Percentiles rank a stretch among this genome's conserved stretches.
Evolutionary conservation across 1,140 invertebrate genomes (phyloP).

Genomic region (Vanessa tameamea): DNA sequence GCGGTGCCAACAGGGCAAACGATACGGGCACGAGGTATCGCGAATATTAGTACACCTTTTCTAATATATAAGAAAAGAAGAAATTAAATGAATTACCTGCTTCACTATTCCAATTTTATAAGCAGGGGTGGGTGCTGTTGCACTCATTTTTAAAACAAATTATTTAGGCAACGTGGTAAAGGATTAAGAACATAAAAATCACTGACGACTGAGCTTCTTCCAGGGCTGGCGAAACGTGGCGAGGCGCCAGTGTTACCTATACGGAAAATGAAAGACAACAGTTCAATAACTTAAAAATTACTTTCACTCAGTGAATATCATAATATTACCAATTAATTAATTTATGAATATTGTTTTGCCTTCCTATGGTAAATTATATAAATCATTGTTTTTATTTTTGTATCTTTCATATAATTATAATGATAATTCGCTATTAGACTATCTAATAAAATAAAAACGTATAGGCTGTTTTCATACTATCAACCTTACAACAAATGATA

Average conservation of each 20-base stretch:
- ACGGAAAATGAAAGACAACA: slow-evolving; percentile 35
- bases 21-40: slow-evolving; percentile 65
- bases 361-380: background rate
- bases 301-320: background rate
- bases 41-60: slow-evolving; percentile 26
- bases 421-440: too few relatives aligned
- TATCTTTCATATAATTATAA: too few relatives aligned
- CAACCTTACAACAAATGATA: too few relatives aligned
- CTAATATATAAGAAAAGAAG: slow-evolving; percentile 41
- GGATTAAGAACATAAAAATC: slow-evolving; percentile 58
- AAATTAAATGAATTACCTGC: slow-evolving; percentile 67
- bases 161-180: slow-evolving; percentile 48
- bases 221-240: slow-evolving; percentile 76
- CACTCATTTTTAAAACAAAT: slow-evolving; percentile 67
- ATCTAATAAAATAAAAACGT: too few relatives aligned
- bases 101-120: slow-evolving; percentile 75
- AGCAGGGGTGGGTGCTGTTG: slow-evolving; percentile 59
- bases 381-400: background rate
- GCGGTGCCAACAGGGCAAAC: slow-evolving; percentile 74
- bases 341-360: background rate
- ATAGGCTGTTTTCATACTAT: too few relatives aligned
- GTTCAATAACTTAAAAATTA: background rate
- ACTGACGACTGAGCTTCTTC: slow-evolving; percentile 61
- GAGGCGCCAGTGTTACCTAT: slow-evolving; percentile 61
- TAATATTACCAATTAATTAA: background rate